Percentiles rank a stretch among this genome's conserved stretches.
phyloP scores from a whole-genome alignment of 2,888 invertebrate species.

The Philonicus albiceps region DNA sequence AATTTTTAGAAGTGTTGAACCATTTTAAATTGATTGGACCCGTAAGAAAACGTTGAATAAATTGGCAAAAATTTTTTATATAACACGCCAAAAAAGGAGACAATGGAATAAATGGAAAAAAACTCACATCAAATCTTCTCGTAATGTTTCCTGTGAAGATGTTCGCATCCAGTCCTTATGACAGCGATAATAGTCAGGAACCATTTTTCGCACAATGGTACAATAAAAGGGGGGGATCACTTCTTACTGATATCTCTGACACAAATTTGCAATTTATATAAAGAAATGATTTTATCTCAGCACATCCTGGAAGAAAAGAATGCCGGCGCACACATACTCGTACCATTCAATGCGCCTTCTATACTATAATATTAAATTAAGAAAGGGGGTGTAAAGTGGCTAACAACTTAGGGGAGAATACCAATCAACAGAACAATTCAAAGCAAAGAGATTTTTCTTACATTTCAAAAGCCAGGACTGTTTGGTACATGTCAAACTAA shows the following conservation, averaged over 20 bases:
- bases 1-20: not conserved
- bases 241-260: not conserved
- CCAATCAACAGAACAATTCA: not conserved
- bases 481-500: not conserved
- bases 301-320: not conserved
- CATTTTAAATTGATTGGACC: not conserved
- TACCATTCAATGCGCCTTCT: not conserved
- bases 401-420: not conserved
- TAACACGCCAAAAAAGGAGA: not conserved
- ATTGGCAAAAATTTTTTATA: not conserved
- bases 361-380: not conserved
- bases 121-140: not conserved
- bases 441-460: not conserved
- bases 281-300: not conserved
- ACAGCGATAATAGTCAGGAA: not conserved
- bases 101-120: not conserved
- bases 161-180: not conserved
- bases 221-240: not conserved
- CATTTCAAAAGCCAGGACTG: not conserved
- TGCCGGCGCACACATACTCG: not conserved
- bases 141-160: not conserved
- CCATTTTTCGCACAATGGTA: not conserved
- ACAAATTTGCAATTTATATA: not conserved
- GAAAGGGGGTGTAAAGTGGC: not conserved
- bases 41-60: not conserved